Conservation (phyloP, 2,888 invertebrate genomes). For the Macrophya annulata region DNA sequence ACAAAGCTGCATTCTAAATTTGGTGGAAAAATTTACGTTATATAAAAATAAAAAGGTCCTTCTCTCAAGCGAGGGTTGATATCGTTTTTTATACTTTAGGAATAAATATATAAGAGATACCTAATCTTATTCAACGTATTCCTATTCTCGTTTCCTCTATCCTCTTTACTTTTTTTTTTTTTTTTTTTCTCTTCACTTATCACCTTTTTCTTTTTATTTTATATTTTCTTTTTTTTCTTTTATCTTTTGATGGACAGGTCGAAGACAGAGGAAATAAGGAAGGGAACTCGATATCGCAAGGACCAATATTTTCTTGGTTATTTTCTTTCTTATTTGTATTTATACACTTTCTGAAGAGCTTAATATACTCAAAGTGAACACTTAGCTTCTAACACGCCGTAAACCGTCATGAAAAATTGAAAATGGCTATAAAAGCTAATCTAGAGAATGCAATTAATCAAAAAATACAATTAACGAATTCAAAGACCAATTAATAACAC, state of each 20-base stretch:
- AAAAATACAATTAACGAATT: no score
- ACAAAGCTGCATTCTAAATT: background rate
- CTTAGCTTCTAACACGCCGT: background rate
- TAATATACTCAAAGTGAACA: constrained; percentile 1
- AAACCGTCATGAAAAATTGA: background rate
- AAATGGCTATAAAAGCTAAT: background rate
- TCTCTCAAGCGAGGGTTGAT: background rate
- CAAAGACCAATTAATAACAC: background rate
- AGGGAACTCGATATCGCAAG: background rate
- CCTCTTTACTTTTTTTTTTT: background rate
- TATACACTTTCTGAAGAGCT: background rate
- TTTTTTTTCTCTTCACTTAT: background rate
- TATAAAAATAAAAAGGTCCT: background rate
- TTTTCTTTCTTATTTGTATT: background rate
- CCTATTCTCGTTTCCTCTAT: background rate
- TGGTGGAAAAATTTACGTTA: no score
- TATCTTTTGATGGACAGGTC: background rate
- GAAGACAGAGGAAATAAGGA: no score
- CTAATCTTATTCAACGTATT: constrained; percentile 29
- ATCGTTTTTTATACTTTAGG: background rate
- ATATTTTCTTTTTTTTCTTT: background rate
- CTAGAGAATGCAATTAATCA: background rate
- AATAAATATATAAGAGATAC: background rate
- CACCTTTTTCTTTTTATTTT: background rate
- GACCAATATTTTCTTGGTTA: background rate